Percentiles rank a stretch among this genome's conserved stretches.
Evolutionary conservation across 2,797 vertebrate genomes (phyloP).

Genomic region (Amblyopsis hoosieri): DNA sequence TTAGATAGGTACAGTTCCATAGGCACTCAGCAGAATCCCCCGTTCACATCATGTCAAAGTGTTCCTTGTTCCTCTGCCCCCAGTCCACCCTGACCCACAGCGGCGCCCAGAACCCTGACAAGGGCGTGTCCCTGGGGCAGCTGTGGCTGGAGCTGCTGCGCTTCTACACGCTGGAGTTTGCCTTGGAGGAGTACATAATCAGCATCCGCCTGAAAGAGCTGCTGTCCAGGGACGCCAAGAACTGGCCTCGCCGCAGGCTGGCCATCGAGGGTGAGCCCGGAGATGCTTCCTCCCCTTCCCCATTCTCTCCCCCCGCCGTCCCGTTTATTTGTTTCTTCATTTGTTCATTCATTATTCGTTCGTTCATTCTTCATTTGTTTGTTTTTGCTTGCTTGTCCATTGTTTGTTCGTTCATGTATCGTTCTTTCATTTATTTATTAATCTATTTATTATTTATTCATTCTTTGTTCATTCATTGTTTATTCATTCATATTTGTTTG

Average conservation of each 20-base stretch:
- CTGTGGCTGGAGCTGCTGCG: constrained; percentile 95
- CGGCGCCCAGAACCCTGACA: constrained; percentile 71
- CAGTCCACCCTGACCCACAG: constrained; percentile 84
- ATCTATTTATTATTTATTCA: no score
- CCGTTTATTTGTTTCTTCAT: neutral
- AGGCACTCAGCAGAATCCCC: no score
- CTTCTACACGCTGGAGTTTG: constrained; percentile 98
- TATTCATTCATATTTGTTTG: no score
- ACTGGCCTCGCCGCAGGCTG: constrained; percentile 95
- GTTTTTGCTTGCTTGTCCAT: neutral
- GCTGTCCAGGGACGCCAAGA: constrained; percentile 91
- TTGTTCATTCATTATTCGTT: neutral
- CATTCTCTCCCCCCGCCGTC: neutral
- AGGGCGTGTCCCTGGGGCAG: constrained; percentile 84
- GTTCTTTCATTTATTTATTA: no score
- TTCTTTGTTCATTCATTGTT: no score
- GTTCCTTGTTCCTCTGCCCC: neutral
- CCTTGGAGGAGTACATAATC: constrained; percentile 94
- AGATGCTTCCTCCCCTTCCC: no score
- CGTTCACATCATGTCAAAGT: no score
- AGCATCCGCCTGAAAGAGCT: constrained; percentile 91
- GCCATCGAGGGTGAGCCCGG: constrained; percentile 89
- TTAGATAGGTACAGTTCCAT: no score
- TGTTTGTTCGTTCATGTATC: no score
- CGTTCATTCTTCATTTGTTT: neutral